Base-by-base conservation (phyloP, 2,113 vertebrate genomes). In the Platysteira castanea region DNA sequence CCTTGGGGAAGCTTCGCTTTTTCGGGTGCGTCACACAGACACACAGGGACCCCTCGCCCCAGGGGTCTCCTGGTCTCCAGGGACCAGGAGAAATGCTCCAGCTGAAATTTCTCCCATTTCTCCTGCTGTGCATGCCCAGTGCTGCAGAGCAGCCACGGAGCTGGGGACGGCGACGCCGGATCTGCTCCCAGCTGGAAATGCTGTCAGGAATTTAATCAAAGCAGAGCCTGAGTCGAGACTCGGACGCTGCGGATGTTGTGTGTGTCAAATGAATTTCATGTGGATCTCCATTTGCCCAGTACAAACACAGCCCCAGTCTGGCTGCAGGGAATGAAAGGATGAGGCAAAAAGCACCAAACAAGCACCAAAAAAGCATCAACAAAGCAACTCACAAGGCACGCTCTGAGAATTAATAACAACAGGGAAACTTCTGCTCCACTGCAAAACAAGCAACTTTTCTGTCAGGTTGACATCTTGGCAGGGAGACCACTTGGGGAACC, bases 171-270 rank as follows among this genome's bases (percentile, higher is more conserved):
- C 1, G 4, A 17, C 7, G 3, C 23, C 3, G 2, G 23, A 10
- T 22, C 76, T 27, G 57, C 63, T 60, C 84, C 67, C 71, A 20
- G 3, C 3, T 33, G 63, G 50, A 53, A 80, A 69, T 7, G 19
- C 5, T 41, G 53, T 15, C 84, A 24, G 47, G 80, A 50, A 42
- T 50, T 84, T 16, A 50, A 69, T 41, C 60, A 35, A 24, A 56
- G 85, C 33, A 6, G 14, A 71, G 68, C 68, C 73, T 1, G 20
- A 35, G 9, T 35, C 4, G 6, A 73, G 78, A 5, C 86, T 47
- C 82, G 7, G 13, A 2, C 0, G 2, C 70, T 49, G 78, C 0
- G 2, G 46, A 21, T 53, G 54, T 3, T 81, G 65, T 5, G 27
- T 1, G 5, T 33, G 50, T 56, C 42, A 15, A 10, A 56, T 11